Evolutionary conservation across 2,888 invertebrate genomes (phyloP), one percentile per base, ranked within the genome.

Genomic region (Panopea generosa): DNA sequence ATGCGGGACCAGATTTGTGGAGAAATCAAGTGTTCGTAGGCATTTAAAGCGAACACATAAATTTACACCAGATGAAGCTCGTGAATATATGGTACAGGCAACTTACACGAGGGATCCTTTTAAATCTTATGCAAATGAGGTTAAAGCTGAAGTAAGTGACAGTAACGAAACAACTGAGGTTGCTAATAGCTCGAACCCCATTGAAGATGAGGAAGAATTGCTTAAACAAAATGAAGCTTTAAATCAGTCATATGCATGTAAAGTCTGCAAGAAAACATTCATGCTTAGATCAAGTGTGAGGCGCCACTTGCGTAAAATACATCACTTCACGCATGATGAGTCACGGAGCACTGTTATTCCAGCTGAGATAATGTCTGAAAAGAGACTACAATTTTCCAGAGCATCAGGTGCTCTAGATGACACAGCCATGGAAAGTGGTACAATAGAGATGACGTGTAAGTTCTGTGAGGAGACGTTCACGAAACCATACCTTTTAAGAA

Each of bases 1-100:
- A 33, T 81, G 81, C 53, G 60, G 60, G 16, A 72, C 61, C 18
- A 60, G 47, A 33, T 73, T 81, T 57, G 68, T 72, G 4, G 77
- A 77, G 24, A 74, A 72, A 49, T 77, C 81, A 18, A 74, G 77
- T 38, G 77, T 77, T 11, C 60, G 77, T 16, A 56, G 77, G 26
- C 79, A 79, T 61, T 55, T 79, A 27, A 73, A 70, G 47, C 33
- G 70, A 29, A 74, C 70, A 16, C 78, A 78, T 38, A 69, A 74
- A 24, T 78, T 61, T 33, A 62, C 78, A 2, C 45, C 70, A 26
- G 78, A 78, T 16, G 66, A 73, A 18, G 73, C 73, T 0, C 60
- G 66, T 26, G 73, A 74, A 22, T 70, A 70, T 29, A 73, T 74
- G 73, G 70, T 77, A 16, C 38, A 68, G 52, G 59, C 69, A 9